Percentiles rank a stretch among this genome's conserved stretches.
phyloP scores from a whole-genome alignment of 2,888 invertebrate genomes.

The Oligia fasciuncula region DNA sequence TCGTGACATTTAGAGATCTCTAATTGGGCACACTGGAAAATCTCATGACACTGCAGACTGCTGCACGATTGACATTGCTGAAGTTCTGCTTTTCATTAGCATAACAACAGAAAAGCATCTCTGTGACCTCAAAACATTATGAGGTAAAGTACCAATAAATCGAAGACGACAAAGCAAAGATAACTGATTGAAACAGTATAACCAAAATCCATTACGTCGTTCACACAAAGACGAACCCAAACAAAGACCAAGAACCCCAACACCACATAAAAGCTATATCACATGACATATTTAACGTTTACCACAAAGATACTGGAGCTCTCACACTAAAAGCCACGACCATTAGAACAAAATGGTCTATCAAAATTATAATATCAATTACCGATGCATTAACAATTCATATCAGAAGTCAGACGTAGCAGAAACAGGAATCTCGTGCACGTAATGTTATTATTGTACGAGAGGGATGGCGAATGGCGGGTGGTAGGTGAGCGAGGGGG shows the following conservation, averaged over 20 bases:
- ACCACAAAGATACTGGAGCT: conserved; percentile 71
- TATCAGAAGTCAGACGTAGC: conserved; percentile 89
- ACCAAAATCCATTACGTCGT: conserved; percentile 61
- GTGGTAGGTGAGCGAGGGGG: conserved; percentile 70
- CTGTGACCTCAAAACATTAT: conserved; percentile 15
- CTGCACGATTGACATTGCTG: conserved; percentile 9
- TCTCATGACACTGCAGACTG: background rate
- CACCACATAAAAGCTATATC: conserved; percentile 73
- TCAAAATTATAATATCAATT: conserved; percentile 90
- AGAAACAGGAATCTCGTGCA: conserved; percentile 88
- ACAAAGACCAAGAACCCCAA: conserved; percentile 65
- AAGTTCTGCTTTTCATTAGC: background rate
- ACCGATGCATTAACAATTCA: conserved; percentile 90
- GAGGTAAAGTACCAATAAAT: conserved; percentile 43
- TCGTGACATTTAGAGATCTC: conserved; percentile 21
- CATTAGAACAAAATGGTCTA: conserved; percentile 84
- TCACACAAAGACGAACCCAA: conserved; percentile 62
- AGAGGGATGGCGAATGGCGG: conserved; percentile 73
- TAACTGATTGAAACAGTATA: conserved; percentile 63
- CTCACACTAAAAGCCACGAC: conserved; percentile 80
- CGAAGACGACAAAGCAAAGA: conserved; percentile 51
- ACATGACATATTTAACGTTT: conserved; percentile 73
- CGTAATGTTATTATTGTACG: conserved; percentile 86
- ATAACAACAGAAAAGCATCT: conserved; percentile 13
- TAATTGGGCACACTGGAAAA: conserved; percentile 22